Conservation (phyloP, 1,140 invertebrate species). For the Lepidurus apus region DNA sequence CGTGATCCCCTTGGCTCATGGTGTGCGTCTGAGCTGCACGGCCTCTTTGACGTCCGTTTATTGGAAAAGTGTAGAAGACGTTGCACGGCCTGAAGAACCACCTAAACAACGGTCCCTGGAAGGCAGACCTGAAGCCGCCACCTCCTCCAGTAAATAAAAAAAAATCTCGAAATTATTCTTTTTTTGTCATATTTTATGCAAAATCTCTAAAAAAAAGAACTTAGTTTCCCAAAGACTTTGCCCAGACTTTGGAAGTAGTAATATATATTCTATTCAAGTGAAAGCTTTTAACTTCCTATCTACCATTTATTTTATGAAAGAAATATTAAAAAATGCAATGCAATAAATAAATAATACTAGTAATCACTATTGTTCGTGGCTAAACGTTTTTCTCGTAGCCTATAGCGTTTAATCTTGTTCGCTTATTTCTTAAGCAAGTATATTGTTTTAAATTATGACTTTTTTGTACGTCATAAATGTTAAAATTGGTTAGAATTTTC, state of each 20-base stretch:
- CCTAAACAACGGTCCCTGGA: not conserved
- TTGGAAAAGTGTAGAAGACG: constrained; percentile 8
- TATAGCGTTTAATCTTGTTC: not conserved
- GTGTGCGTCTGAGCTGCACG: not conserved
- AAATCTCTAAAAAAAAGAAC: too few species aligned
- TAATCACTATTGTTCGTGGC: too few species aligned
- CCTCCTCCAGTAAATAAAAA: not conserved
- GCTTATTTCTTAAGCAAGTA: not conserved
- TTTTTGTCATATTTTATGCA: too few species aligned
- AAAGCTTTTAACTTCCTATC: too few species aligned
- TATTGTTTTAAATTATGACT: not conserved
- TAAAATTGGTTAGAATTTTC: not conserved
- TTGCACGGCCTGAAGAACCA: not conserved
- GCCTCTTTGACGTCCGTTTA: constrained; percentile 17
- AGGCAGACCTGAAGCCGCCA: not conserved
- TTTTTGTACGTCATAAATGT: not conserved
- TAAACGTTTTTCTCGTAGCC: not conserved
- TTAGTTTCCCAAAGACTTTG: too few species aligned
- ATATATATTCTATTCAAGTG: too few species aligned
- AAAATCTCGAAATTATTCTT: too few species aligned
- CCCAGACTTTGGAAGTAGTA: too few species aligned
- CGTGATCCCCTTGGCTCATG: not conserved
- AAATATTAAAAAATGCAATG: too few species aligned
- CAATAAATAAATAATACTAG: too few species aligned
- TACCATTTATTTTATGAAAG: too few species aligned